Conservation (phyloP, 2,113 vertebrate genomes). For the Epinephelus fuscoguttatus region DNA sequence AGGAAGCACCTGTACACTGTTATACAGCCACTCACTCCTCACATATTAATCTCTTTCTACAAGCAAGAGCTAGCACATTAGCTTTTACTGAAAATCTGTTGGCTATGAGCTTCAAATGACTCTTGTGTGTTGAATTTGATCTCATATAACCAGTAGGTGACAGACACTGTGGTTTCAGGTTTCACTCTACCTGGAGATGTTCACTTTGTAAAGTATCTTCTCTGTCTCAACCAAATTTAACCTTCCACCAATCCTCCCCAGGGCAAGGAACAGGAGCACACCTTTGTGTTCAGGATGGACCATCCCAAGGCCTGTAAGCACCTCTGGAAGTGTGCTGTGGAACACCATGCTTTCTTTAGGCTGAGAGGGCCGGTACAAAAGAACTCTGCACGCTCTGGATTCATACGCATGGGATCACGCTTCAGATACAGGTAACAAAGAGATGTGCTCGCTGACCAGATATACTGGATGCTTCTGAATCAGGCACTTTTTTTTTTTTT, state of each 20-base stretch:
- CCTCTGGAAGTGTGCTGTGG: slow-evolving; percentile 98
- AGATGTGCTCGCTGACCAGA: too few relatives aligned
- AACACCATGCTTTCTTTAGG: slow-evolving; percentile 98
- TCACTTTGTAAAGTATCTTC: not conserved
- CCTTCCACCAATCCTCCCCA: slow-evolving; percentile 51
- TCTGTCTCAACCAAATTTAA: not conserved
- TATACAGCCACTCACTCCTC: slow-evolving; percentile 22
- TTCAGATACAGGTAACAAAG: slow-evolving; percentile 94
- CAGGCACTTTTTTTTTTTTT: not conserved
- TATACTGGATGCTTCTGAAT: not conserved
- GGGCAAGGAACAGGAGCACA: slow-evolving; percentile 99
- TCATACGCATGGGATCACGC: slow-evolving; percentile 96
- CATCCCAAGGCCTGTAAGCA: slow-evolving; percentile 99
- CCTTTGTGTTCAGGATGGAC: slow-evolving; percentile 97
- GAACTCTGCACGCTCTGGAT: slow-evolving; percentile 88
- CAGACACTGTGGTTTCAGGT: not conserved
- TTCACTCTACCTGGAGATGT: not conserved
- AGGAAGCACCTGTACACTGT: slow-evolving; percentile 17
- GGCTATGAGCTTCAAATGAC: not conserved
- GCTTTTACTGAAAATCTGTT: slow-evolving; percentile 1
- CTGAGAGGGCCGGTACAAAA: slow-evolving; percentile 95
- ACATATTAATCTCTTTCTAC: not conserved
- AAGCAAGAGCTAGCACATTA: not conserved
- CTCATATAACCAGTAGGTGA: not conserved
- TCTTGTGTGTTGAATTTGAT: not conserved